phyloP scores from a whole-genome alignment of 2,797 vertebrate species.

The Remorina albescens region DNA sequence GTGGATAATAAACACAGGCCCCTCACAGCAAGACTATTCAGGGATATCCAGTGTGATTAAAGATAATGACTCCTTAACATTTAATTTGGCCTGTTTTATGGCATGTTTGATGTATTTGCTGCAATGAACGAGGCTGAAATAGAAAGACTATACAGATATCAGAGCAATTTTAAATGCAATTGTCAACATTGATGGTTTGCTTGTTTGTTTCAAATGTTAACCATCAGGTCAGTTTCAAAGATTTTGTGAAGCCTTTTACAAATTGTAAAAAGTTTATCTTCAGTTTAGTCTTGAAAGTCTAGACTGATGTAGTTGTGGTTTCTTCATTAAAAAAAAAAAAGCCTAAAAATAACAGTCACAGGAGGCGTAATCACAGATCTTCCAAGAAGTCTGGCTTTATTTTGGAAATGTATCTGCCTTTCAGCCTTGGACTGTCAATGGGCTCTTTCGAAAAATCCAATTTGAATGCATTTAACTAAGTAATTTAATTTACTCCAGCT shows the following conservation, averaged over 20 bases:
- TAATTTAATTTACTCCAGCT: neutral
- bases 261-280: neutral
- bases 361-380: too few relatives aligned
- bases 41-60: conserved; percentile 53
- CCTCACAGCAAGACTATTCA: conserved; percentile 36
- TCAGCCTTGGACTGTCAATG: neutral
- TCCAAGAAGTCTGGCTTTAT: neutral
- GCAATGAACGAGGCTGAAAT: conserved; percentile 21
- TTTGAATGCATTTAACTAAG: neutral
- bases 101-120: conserved; percentile 20
- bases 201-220: neutral
- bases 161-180: neutral
- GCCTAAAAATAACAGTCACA: neutral
- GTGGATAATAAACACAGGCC: conserved; percentile 52
- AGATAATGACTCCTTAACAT: conserved; percentile 55
- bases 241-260: neutral
- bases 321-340: neutral
- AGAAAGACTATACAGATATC: neutral
- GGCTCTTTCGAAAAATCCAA: neutral
- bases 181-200: neutral
- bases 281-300: neutral
- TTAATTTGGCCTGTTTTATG: conserved; percentile 37
- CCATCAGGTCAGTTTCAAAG: neutral
- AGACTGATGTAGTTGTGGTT: neutral
- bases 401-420: neutral